Percentiles rank a stretch among this genome's conserved stretches.
Conservation (phyloP, 2,113 vertebrate genomes). For the Perca flavescens region DNA sequence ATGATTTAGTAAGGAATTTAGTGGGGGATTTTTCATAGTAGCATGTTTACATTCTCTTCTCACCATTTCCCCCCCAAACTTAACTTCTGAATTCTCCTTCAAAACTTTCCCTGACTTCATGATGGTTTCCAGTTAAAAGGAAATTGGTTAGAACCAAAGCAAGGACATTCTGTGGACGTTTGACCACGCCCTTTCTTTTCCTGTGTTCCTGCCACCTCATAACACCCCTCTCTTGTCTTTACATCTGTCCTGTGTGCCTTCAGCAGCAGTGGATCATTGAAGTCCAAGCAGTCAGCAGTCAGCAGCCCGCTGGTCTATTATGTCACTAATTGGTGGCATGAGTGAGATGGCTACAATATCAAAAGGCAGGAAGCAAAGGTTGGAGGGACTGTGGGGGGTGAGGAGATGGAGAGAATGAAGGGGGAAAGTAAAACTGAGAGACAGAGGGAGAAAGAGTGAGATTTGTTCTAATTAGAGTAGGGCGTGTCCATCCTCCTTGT, state of each 20-base stretch:
- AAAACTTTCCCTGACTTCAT: neutral
- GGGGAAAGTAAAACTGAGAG: slow-evolving; percentile 52
- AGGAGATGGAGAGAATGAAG: slow-evolving; percentile 65
- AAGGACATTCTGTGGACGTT: slow-evolving; percentile 8
- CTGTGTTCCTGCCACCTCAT: slow-evolving; percentile 4
- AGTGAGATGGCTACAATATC: slow-evolving; percentile 75
- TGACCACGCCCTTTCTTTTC: slow-evolving; percentile 16
- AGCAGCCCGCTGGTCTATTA: slow-evolving; percentile 73
- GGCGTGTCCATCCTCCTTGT: slow-evolving; percentile 66
- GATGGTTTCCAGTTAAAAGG: neutral
- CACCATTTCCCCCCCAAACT: neutral
- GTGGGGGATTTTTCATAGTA: too few species aligned
- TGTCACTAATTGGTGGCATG: slow-evolving; percentile 82
- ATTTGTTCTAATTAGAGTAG: slow-evolving; percentile 76
- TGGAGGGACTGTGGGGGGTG: slow-evolving; percentile 38
- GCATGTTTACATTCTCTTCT: neutral
- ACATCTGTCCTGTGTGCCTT: slow-evolving; percentile 39
- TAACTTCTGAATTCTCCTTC: neutral
- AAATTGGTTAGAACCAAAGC: neutral
- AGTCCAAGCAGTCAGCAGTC: slow-evolving; percentile 66
- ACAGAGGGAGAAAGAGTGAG: slow-evolving; percentile 48
- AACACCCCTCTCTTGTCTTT: slow-evolving; percentile 24
- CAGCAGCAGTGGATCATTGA: slow-evolving; percentile 60
- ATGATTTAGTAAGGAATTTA: too few species aligned
- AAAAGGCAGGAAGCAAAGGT: slow-evolving; percentile 78